These are phyloP conservation scores for Pelobates cultripes DNA, from an alignment of 2,797 vertebrate species.

Conservation along the genomic window DNA sequence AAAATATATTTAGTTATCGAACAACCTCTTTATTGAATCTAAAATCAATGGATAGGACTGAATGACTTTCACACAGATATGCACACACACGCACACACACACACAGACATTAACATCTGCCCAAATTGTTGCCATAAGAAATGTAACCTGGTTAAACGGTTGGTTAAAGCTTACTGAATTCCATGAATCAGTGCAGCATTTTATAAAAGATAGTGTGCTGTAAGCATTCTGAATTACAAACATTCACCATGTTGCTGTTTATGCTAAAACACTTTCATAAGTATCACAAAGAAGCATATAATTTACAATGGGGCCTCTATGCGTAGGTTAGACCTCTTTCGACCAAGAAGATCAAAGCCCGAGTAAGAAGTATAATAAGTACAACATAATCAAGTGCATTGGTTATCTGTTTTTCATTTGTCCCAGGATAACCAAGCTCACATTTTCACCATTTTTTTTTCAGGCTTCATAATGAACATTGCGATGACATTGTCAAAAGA, in stretches of 20 bases:
- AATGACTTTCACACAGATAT: conserved; percentile 35
- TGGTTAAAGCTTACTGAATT: conserved; percentile 70
- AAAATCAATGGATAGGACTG: conserved; percentile 25
- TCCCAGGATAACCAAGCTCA: conserved; percentile 28
- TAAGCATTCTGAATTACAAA: conserved; percentile 50
- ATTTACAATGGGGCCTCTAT: conserved; percentile 72
- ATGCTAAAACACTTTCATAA: conserved; percentile 59
- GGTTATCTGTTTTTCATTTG: conserved; percentile 21
- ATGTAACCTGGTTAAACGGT: conserved; percentile 66
- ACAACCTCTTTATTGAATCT: background rate
- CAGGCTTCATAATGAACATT: background rate
- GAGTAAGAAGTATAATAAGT: conserved; percentile 5
- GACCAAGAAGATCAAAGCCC: conserved; percentile 47
- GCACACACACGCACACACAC: conserved; percentile 13
- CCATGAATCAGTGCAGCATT: conserved; percentile 65
- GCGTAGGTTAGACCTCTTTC: conserved; percentile 59
- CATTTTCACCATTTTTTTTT: background rate
- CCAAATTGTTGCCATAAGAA: conserved; percentile 56
- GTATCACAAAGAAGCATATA: conserved; percentile 67
- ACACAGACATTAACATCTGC: conserved; percentile 53
- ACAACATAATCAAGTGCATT: conserved; percentile 27
- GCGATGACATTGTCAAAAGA: background rate
- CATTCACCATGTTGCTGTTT: conserved; percentile 58
- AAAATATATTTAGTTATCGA: conserved; percentile 5
- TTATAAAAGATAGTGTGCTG: conserved; percentile 56